Evolutionary conservation across 2,888 invertebrate species (phyloP).

Genomic region (Ennomos erosarius): DNA sequence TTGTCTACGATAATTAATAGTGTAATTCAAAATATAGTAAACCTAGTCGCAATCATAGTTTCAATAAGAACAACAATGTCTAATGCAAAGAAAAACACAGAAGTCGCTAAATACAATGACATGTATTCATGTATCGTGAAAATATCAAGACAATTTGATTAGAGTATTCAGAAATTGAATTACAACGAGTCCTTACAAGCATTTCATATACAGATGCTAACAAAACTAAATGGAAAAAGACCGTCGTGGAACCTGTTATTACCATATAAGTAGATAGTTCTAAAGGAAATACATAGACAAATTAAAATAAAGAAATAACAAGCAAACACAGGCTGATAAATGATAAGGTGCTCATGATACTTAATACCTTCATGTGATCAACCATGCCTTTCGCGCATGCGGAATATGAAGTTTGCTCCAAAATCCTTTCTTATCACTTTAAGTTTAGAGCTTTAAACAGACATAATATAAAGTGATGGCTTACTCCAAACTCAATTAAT

Average conservation of each 20-base stretch:
- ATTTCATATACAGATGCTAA: constrained; percentile 9
- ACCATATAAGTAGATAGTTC: neutral
- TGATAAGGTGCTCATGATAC: constrained; percentile 5
- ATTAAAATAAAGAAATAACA: constrained; percentile 4
- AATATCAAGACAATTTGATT: constrained; percentile 23
- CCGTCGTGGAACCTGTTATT: neutral
- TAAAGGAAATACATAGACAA: constrained; percentile 1
- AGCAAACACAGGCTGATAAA: constrained; percentile 9
- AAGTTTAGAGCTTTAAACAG: neutral
- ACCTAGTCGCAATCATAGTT: neutral
- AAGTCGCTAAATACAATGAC: constrained; percentile 10
- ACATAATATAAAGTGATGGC: constrained; percentile 3
- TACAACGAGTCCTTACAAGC: constrained; percentile 11
- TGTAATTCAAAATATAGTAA: neutral
- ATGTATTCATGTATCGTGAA: constrained; percentile 2
- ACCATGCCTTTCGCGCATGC: constrained; percentile 24
- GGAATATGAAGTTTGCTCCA: constrained; percentile 20
- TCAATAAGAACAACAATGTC: constrained; percentile 11
- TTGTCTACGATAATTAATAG: no score
- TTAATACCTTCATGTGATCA: constrained; percentile 22
- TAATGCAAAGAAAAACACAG: constrained; percentile 1
- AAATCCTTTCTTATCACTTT: constrained; percentile 22
- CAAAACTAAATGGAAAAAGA: constrained; percentile 9
- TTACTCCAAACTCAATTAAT: constrained; percentile 3
- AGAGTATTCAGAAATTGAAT: constrained; percentile 19